Base-by-base conservation (phyloP, 2,113 vertebrate species). In the Pseudopipra pipra region DNA sequence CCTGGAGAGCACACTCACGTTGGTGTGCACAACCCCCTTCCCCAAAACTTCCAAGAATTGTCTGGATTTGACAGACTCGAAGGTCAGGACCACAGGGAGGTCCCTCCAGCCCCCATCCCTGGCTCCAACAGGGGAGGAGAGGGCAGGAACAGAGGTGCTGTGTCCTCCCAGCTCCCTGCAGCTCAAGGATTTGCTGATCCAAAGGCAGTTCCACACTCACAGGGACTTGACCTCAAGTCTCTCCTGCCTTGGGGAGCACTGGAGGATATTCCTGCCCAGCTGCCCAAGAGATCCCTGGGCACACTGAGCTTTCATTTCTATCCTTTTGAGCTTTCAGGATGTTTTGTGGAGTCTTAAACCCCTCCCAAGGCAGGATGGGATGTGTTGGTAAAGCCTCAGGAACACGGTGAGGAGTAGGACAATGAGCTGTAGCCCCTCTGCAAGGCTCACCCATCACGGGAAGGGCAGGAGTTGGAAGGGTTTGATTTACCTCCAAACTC, bases 1-100 rank as follows among this genome's bases (percentile, higher is more conserved):
- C 46, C 17, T 59, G 62, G 56, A 68, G 11, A 63, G 28, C 28
- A 41, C 12, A 2, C 0, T 0, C 20, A 18, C 0, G 0, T 0
- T 14, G 23, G 11, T 27, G 51, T 5, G 14, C 19, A 8, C 49
- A 46, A 24, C 17, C 10, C 21, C 3, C 23, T 14, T 52, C 9
- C 12, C 27, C 10, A 52, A 28, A 65, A 46, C 37, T 86, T 35
- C 80, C 14, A 22, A 52, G 21, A 30, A 21, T 23, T 15, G 12
- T 15, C 44, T 25, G 49, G 49, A 27, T 65, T 68, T 73, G 35
- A 39, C 25, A 17, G 25, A 30, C 11, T 47, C 33, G 35, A 70
- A 70, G n/a, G 33, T 61, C 13, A 39, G 49, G 54, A 31, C 3
- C 19, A 21, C 27, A 15, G 12, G 30, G 43, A 83, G 12, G 15